phyloP scores from a whole-genome alignment of 2,113 vertebrate species.

The Brienomyrus longianalis region DNA sequence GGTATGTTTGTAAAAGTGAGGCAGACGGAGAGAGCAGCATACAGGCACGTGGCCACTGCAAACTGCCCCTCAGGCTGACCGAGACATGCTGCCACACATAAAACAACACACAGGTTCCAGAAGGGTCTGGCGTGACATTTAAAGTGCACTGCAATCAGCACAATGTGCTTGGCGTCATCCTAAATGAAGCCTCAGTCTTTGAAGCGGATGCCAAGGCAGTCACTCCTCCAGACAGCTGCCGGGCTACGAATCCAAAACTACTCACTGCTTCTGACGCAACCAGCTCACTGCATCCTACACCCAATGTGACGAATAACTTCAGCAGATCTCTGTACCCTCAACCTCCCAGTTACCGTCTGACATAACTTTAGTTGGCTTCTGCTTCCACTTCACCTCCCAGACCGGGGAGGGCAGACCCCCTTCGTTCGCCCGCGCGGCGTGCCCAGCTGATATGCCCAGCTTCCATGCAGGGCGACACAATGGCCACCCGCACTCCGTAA shows the following conservation, averaged over 20 bases:
- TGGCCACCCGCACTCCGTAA: neutral
- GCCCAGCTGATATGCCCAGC: neutral
- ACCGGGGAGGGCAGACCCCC: neutral
- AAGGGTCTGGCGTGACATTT: neutral
- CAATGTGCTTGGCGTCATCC: neutral
- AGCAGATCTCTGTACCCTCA: neutral
- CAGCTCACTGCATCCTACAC: neutral
- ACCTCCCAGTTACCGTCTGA: neutral
- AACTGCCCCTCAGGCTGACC: neutral
- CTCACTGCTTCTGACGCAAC: neutral
- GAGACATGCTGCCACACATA: neutral
- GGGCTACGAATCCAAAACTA: neutral
- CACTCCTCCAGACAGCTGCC: conserved; percentile 2
- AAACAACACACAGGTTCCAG: neutral
- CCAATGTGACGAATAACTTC: neutral
- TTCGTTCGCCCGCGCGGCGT: too few species aligned
- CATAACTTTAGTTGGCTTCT: neutral
- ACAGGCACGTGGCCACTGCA: neutral
- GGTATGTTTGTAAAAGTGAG: neutral
- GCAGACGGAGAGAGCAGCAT: neutral
- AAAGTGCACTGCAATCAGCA: conserved; percentile 14
- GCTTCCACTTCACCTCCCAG: neutral
- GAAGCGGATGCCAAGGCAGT: neutral
- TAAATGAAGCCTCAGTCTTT: conserved; percentile 4
- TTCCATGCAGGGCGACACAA: neutral